Conservation (phyloP, 2,888 invertebrate genomes). For the Carterocephalus palaemon region DNA sequence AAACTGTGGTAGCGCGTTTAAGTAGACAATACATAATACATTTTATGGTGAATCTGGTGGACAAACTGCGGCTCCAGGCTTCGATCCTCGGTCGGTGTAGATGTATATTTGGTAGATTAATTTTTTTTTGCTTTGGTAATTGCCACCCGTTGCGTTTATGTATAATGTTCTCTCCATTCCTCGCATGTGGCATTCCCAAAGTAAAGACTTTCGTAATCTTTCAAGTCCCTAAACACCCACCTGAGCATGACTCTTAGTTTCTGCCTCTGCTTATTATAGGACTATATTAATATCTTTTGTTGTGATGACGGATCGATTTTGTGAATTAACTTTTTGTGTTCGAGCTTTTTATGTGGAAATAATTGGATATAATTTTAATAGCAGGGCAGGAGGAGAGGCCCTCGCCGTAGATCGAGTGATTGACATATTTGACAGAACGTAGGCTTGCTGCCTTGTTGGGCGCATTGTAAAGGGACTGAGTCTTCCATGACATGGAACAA, state of each 20-base stretch:
- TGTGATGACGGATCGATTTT: constrained; percentile 62
- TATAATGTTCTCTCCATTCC: background rate
- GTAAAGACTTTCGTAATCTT: constrained; percentile 33
- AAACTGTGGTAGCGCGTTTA: no score
- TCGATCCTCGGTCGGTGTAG: no score
- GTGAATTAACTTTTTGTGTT: constrained; percentile 55
- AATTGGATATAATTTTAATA: constrained; percentile 66
- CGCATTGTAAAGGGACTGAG: constrained; percentile 2
- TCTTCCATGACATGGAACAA: constrained; percentile 1
- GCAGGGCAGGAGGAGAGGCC: constrained; percentile 30
- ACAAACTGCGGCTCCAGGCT: no score
- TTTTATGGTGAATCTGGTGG: no score
- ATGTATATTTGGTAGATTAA: constrained; percentile 17
- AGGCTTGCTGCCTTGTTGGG: constrained; percentile 11
- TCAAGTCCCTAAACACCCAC: constrained; percentile 35
- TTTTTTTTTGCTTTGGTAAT: background rate
- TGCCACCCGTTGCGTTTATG: background rate
- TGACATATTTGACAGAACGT: constrained; percentile 35
- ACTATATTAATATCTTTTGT: constrained; percentile 48
- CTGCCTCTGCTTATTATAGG: constrained; percentile 41
- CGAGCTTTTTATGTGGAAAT: constrained; percentile 51
- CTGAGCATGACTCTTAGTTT: constrained; percentile 49
- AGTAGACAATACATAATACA: no score
- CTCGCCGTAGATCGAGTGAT: constrained; percentile 19
- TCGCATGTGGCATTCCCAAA: constrained; percentile 8